Conservation (phyloP, 2,797 vertebrate species). For the Hydrocynus forskahlii region DNA sequence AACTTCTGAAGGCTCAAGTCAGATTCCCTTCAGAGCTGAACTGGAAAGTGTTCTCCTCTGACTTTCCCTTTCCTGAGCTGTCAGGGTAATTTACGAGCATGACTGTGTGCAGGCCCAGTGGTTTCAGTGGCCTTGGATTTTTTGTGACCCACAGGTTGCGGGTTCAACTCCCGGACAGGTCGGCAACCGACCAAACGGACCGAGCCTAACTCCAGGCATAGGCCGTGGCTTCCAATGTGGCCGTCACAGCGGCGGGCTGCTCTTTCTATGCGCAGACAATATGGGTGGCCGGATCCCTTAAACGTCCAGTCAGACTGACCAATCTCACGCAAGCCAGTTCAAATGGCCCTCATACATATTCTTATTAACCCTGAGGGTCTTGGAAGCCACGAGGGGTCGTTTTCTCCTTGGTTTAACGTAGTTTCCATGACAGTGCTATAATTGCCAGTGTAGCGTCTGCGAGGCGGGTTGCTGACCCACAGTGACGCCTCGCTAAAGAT, state of each 20-base stretch:
- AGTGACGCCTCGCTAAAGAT: conserved; percentile 71
- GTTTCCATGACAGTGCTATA: conserved; percentile 61
- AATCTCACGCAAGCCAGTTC: not conserved
- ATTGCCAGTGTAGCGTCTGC: conserved; percentile 58
- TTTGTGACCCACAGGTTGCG: conserved; percentile 69
- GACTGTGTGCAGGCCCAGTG: conserved; percentile 49
- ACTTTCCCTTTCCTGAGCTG: conserved; percentile 64
- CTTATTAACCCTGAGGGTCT: not conserved
- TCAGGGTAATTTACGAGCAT: conserved; percentile 48
- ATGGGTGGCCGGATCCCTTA: not conserved
- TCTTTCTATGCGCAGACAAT: not conserved
- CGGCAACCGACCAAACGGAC: conserved; percentile 63
- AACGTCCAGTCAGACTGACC: not conserved
- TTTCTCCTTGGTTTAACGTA: conserved; percentile 67
- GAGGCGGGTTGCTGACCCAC: conserved; percentile 71
- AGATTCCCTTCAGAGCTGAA: conserved; percentile 18
- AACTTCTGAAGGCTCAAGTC: conserved; percentile 3
- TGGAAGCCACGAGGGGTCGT: conserved; percentile 37
- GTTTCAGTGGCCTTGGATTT: conserved; percentile 75
- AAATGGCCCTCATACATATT: not conserved
- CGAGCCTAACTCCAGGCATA: conserved; percentile 53
- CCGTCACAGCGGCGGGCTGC: not conserved
- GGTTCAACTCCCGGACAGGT: conserved; percentile 70
- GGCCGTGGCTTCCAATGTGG: not conserved
- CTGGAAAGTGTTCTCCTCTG: conserved; percentile 32